Percentiles rank a stretch among this genome's conserved stretches.
These are phyloP conservation scores for Macrocentrus cingulum DNA, from an alignment of 1,140 invertebrate genomes.

Conservation along the genomic window DNA sequence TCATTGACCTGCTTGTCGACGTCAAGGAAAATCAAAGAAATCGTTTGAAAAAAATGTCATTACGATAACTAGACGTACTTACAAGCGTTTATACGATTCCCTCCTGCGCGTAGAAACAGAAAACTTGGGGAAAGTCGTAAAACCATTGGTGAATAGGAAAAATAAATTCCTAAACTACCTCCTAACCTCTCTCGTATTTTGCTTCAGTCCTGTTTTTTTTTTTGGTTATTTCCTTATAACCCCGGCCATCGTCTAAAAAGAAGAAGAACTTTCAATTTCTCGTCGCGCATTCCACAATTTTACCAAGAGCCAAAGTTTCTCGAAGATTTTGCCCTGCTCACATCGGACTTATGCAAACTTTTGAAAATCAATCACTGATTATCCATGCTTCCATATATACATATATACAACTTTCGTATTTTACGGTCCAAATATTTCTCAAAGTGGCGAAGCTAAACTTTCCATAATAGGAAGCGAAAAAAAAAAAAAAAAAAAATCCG, in stretches of 20 bases:
- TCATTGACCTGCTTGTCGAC: too few species aligned
- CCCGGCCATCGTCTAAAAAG: background rate
- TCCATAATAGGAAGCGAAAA: background rate
- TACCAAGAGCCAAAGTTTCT: background rate
- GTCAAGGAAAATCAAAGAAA: too few species aligned
- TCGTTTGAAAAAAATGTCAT: too few species aligned
- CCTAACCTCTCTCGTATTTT: background rate
- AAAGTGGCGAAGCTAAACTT: background rate
- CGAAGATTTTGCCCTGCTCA: background rate
- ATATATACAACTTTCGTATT: slow-evolving; percentile 1
- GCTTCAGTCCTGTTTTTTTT: background rate
- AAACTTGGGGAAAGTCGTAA: background rate
- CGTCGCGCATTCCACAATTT: background rate
- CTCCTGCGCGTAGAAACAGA: too few species aligned
- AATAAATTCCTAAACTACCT: slow-evolving; percentile 2
- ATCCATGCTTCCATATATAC: background rate
- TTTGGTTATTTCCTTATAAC: background rate
- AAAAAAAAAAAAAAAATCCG: slow-evolving; percentile 7
- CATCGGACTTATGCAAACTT: slow-evolving; percentile 4
- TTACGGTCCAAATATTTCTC: slow-evolving; percentile 15
- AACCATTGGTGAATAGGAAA: background rate
- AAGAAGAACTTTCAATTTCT: background rate
- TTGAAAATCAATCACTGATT: slow-evolving; percentile 11
- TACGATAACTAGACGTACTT: too few species aligned
- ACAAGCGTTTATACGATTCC: too few species aligned